phyloP scores from a whole-genome alignment of 2,797 vertebrate species.

The Tadarida brasiliensis region DNA sequence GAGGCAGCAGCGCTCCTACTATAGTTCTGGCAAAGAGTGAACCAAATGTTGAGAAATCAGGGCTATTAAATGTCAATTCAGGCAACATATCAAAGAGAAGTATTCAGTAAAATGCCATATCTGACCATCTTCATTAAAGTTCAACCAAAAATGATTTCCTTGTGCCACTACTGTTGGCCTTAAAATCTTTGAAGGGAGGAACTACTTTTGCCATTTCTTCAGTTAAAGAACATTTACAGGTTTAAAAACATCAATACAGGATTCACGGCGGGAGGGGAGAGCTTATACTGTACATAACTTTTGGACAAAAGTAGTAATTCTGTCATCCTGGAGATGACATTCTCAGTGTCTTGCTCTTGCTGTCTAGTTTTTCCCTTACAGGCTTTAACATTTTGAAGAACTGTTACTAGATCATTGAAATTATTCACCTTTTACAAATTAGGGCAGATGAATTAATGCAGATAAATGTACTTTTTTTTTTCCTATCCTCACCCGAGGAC shows the following conservation, averaged over 20 bases:
- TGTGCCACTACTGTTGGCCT: neutral
- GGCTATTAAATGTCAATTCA: neutral
- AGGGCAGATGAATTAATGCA: neutral
- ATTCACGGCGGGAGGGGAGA: neutral
- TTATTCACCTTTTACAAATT: neutral
- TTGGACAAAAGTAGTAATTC: neutral
- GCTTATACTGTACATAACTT: neutral
- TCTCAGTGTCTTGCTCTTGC: neutral
- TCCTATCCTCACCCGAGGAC: too few species aligned
- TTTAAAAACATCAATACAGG: neutral
- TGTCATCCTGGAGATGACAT: neutral
- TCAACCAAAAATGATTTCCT: neutral
- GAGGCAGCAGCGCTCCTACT: neutral
- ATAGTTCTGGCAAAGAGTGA: neutral
- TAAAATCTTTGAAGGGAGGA: neutral
- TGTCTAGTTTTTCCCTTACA: neutral
- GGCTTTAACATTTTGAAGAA: constrained; percentile 38
- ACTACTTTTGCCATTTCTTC: neutral
- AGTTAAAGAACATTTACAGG: neutral
- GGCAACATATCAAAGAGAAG: neutral
- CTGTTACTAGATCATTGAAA: neutral
- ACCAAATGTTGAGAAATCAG: neutral
- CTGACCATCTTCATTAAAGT: neutral
- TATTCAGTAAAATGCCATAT: neutral
- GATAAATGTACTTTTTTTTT: too few species aligned